Conservation (phyloP, 2,888 invertebrate genomes). For the Torymus auratus region DNA sequence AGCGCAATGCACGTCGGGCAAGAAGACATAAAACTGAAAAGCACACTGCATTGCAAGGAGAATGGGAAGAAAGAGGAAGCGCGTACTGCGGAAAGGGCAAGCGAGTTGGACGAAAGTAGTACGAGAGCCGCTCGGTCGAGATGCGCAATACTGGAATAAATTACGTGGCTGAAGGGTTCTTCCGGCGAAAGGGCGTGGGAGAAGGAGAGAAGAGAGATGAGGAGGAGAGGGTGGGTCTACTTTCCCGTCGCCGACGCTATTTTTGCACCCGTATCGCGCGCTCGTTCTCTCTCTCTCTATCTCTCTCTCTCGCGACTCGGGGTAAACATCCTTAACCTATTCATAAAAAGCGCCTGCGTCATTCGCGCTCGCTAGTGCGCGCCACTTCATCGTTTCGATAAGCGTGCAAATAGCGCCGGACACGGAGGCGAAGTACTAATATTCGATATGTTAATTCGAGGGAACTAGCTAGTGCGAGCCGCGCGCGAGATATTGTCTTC, state of each 20-base stretch:
- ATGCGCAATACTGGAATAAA: constrained; percentile 67
- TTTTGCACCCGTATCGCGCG: constrained; percentile 44
- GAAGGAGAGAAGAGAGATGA: not conserved
- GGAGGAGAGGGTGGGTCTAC: constrained; percentile 39
- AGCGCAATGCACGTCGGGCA: too few relatives aligned
- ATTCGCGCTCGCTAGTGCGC: not conserved
- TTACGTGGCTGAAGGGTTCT: constrained; percentile 63
- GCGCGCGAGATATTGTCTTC: constrained; percentile 1
- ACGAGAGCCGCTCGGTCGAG: constrained; percentile 54
- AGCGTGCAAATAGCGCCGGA: constrained; percentile 29
- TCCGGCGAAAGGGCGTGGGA: constrained; percentile 49
- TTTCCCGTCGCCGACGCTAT: constrained; percentile 57
- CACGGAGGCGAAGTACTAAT: constrained; percentile 8
- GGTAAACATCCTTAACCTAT: constrained; percentile 47
- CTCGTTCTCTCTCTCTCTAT: constrained; percentile 1
- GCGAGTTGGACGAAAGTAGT: constrained; percentile 42
- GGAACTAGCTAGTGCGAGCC: not conserved
- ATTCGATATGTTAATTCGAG: constrained; percentile 1
- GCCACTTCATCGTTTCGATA: not conserved
- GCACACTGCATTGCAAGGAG: not conserved
- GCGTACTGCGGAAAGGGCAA: constrained; percentile 21
- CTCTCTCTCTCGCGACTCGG: constrained; percentile 2
- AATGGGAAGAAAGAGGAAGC: not conserved
- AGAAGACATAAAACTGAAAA: too few relatives aligned
- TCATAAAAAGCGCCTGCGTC: constrained; percentile 27